A percentile compares a stretch with the other conserved stretches of the same genome.
Conservation (phyloP, 2,888 invertebrate genomes). For the Rapana venosa region DNA sequence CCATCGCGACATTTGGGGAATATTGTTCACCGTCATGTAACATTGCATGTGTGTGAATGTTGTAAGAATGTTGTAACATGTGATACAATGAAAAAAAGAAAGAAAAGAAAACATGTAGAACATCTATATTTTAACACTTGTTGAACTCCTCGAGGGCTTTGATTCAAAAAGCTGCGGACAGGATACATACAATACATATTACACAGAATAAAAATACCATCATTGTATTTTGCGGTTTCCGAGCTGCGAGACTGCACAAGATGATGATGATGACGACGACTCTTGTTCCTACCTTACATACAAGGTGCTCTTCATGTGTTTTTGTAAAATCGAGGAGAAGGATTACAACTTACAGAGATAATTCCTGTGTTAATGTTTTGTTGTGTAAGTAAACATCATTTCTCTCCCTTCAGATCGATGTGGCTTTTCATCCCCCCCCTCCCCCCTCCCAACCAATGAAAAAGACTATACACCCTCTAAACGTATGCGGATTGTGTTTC, state of each 20-base stretch:
- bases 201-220: neutral
- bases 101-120: neutral
- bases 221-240: neutral
- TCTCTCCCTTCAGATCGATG: neutral
- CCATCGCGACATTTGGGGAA: neutral
- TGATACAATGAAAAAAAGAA: neutral
- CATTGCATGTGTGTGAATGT: constrained; percentile 23
- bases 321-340: neutral
- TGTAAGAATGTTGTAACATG: constrained; percentile 22
- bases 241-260: neutral
- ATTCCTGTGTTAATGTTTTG: neutral
- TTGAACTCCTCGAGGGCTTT: constrained; percentile 21
- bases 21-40: neutral
- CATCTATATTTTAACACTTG: neutral
- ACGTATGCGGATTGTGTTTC: neutral
- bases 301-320: constrained; percentile 25
- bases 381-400: neutral
- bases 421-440: neutral
- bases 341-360: neutral
- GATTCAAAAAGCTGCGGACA: neutral
- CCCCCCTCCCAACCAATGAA: neutral
- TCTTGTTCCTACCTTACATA: neutral
- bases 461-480: neutral
- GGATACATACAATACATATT: neutral
- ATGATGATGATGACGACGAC: too few relatives aligned